A percentile compares a stretch with the other conserved stretches of the same genome.
These are phyloP conservation scores for Catostomus latipinnis DNA, from an alignment of 2,797 vertebrate genomes.

Conservation along the genomic window DNA sequence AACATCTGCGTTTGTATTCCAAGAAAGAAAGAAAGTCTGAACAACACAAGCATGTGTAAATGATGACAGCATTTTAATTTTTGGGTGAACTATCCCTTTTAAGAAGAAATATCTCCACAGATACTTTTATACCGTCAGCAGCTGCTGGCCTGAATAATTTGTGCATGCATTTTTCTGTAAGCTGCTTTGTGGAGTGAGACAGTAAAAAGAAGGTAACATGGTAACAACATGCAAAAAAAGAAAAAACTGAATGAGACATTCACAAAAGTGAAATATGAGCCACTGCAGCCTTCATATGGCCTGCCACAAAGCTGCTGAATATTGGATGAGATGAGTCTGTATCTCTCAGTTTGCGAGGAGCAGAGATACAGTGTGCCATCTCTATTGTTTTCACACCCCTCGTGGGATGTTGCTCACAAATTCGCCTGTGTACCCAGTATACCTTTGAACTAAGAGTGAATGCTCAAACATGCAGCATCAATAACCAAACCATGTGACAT, in stretches of 20 bases:
- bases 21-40: too few species aligned
- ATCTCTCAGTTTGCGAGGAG: conserved; percentile 38
- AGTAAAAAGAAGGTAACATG: conserved; percentile 35
- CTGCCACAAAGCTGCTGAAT: conserved; percentile 55
- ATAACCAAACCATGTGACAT: not conserved
- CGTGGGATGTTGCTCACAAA: not conserved
- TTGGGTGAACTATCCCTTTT: conserved; percentile 9
- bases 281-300: conserved; percentile 44
- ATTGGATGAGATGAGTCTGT: conserved; percentile 55
- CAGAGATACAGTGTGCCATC: conserved; percentile 32
- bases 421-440: not conserved
- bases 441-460: conserved; percentile 1
- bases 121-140: not conserved
- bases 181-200: conserved; percentile 11
- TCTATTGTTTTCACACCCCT: conserved; percentile 33
- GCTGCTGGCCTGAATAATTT: conserved; percentile 24
- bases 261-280: conserved; percentile 49
- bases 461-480: not conserved
- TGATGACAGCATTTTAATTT: too few species aligned
- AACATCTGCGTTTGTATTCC: too few species aligned
- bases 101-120: conserved; percentile 46
- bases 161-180: not conserved
- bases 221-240: not conserved
- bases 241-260: conserved; percentile 54
- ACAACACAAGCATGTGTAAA: too few species aligned